phyloP scores from a whole-genome alignment of 2,888 invertebrate genomes.

The Leptinotarsa rubiginosa region DNA sequence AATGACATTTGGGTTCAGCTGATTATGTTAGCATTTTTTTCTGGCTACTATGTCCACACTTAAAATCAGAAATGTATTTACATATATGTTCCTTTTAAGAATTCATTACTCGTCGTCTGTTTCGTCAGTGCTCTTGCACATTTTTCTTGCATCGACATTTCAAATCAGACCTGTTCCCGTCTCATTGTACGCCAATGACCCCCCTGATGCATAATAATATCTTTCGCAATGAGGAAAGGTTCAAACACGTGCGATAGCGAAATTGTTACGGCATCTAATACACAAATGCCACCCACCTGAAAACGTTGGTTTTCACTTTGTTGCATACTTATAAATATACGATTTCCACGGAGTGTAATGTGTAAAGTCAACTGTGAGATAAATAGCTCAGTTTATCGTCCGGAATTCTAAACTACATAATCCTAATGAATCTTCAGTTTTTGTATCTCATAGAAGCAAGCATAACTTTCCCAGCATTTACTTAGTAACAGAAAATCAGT shows the following conservation, averaged over 20 bases:
- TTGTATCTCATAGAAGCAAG: no score
- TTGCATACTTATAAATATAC: slow-evolving; percentile 9
- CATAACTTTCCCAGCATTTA: no score
- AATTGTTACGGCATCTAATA: slow-evolving; percentile 37
- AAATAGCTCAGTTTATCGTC: background rate
- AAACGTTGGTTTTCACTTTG: background rate
- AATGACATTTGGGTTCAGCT: no score
- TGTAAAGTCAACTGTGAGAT: background rate
- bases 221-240: slow-evolving; percentile 46
- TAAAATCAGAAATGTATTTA: no score
- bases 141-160: no score
- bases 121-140: no score
- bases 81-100: no score
- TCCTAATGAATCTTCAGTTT: background rate
- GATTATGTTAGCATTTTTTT: no score
- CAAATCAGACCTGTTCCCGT: background rate
- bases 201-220: slow-evolving; percentile 42
- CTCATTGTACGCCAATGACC: slow-evolving; percentile 36
- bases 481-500: no score
- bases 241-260: slow-evolving; percentile 48
- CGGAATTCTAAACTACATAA: background rate
- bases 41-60: no score
- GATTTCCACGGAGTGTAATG: background rate
- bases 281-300: slow-evolving; percentile 8
- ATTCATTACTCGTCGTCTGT: no score